Conservation (phyloP, 2,797 vertebrate species). For the Poeciliopsis paucimaculata region DNA sequence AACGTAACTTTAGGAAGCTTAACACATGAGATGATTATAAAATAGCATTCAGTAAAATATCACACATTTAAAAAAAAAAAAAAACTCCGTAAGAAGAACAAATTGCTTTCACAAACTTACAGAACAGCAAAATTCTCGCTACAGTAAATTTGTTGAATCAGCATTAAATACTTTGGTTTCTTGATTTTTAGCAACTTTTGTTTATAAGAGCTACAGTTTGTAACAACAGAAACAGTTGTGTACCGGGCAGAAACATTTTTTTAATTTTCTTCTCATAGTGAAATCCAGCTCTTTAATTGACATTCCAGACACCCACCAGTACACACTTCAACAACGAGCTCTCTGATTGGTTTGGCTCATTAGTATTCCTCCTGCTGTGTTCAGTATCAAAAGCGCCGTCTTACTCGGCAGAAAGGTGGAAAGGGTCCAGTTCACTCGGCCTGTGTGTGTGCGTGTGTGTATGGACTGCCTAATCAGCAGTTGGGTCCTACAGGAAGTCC, state of each 20-base stretch:
- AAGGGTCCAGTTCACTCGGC: slow-evolving; percentile 58
- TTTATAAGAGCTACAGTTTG: background rate
- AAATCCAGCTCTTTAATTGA: slow-evolving; percentile 3
- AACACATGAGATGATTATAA: background rate
- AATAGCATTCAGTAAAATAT: background rate
- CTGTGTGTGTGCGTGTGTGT: slow-evolving; percentile 32
- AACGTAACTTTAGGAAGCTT: background rate
- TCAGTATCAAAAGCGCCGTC: slow-evolving; percentile 60
- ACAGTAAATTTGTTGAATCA: background rate
- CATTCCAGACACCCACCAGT: background rate
- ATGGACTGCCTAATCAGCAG: slow-evolving; percentile 78
- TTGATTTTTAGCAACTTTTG: background rate
- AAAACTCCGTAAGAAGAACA: background rate
- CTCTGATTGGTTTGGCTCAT: slow-evolving; percentile 57
- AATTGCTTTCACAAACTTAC: background rate
- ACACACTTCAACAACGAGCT: slow-evolving; percentile 26
- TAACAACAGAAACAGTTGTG: background rate
- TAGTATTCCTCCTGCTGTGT: slow-evolving; percentile 70
- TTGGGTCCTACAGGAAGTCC: slow-evolving; percentile 77
- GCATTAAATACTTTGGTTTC: background rate
- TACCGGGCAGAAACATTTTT: background rate
- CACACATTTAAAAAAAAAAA: background rate
- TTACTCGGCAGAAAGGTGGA: slow-evolving; percentile 67
- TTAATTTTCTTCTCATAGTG: background rate
- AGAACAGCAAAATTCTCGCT: background rate